Conservation (phyloP, 1,140 invertebrate species). For the Eulimnadia texana region DNA sequence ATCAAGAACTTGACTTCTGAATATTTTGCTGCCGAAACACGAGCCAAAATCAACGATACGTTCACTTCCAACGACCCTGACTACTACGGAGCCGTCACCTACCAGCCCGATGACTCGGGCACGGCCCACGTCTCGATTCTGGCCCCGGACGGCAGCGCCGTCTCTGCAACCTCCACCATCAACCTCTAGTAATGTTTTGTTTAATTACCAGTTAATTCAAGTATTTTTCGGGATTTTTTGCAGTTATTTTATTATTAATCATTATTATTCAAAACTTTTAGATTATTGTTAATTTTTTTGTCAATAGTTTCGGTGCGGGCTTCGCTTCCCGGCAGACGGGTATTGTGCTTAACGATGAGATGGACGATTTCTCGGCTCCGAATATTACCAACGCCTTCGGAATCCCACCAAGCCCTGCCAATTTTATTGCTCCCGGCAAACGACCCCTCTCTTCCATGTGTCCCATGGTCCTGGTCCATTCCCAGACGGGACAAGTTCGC, state of each 20-base stretch:
- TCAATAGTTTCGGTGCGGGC: slow-evolving; percentile 56
- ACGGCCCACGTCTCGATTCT: slow-evolving; percentile 83
- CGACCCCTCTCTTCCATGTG: slow-evolving; percentile 82
- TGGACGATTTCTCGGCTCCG: slow-evolving; percentile 88
- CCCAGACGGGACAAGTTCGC: slow-evolving; percentile 51
- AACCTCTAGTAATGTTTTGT: slow-evolving; percentile 64
- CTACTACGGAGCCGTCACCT: slow-evolving; percentile 50
- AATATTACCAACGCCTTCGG: slow-evolving; percentile 59
- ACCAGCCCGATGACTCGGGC: slow-evolving; percentile 53
- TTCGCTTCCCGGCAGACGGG: slow-evolving; percentile 62
- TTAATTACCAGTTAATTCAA: background rate
- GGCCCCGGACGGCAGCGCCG: slow-evolving; percentile 74
- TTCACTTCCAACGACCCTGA: slow-evolving; percentile 45
- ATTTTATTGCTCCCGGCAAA: slow-evolving; percentile 58
- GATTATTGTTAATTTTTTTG: no score
- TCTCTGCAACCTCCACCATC: slow-evolving; percentile 80
- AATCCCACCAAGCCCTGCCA: slow-evolving; percentile 52
- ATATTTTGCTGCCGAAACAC: slow-evolving; percentile 44
- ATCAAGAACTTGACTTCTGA: slow-evolving; percentile 45
- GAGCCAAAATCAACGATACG: slow-evolving; percentile 48
- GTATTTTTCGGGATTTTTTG: background rate
- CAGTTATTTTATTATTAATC: slow-evolving; percentile 23
- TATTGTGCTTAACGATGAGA: slow-evolving; percentile 81
- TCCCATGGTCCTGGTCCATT: slow-evolving; percentile 56
- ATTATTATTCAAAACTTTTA: no score